Evolutionary conservation across 2,888 invertebrate genomes (phyloP).

Genomic region (Trilocha varians): DNA sequence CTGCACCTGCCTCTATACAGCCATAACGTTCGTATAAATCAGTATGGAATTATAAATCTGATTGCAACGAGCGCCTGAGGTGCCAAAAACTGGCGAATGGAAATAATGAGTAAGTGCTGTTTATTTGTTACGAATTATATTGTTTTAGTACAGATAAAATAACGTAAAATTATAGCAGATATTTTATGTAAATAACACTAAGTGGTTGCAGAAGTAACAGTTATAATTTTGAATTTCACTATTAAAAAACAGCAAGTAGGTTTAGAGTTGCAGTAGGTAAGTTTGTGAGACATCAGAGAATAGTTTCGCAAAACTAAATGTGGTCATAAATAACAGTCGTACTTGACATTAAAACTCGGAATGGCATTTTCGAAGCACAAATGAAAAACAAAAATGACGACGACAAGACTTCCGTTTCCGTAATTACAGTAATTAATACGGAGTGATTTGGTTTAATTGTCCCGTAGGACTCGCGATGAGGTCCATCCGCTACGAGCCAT

Average conservation of each 20-base stretch:
- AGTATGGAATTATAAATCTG: not conserved
- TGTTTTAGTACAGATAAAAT: no score
- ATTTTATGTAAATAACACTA: no score
- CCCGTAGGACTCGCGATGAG: slow-evolving; percentile 47
- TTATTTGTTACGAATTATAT: no score
- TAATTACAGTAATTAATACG: slow-evolving; percentile 63
- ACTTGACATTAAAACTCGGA: slow-evolving; percentile 40
- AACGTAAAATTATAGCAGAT: no score
- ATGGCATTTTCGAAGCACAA: slow-evolving; percentile 33
- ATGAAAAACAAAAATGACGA: slow-evolving; percentile 34
- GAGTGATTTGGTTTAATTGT: slow-evolving; percentile 63
- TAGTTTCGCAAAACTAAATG: no score
- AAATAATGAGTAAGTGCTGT: not conserved
- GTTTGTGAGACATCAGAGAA: no score
- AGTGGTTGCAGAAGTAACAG: no score
- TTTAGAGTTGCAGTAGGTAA: no score
- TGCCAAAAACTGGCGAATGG: not conserved
- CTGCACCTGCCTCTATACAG: not conserved
- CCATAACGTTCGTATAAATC: not conserved
- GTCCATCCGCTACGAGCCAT: slow-evolving; percentile 32
- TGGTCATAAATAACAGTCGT: not conserved
- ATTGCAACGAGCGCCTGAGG: not conserved
- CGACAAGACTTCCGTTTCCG: slow-evolving; percentile 60
- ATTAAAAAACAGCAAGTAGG: no score
- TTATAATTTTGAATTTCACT: no score